phyloP scores from a whole-genome alignment of 2,797 vertebrate species.

The Amazonetta brasiliensis region DNA sequence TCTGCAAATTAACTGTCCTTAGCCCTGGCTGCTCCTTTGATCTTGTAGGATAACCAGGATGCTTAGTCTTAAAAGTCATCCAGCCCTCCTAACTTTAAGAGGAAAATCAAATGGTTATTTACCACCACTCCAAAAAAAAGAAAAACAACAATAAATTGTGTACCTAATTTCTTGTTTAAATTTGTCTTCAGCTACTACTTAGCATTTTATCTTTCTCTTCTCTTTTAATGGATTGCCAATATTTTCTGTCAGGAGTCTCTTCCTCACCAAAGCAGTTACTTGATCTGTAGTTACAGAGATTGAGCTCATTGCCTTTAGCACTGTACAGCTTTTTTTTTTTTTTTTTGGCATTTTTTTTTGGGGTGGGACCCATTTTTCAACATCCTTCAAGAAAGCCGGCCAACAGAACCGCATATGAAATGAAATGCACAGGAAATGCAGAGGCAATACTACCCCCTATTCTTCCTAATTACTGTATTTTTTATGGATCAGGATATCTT shows the following conservation, averaged over 20 bases:
- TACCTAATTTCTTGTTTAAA: neutral
- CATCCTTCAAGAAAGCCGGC: neutral
- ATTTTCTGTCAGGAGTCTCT: neutral
- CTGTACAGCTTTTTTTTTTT: neutral
- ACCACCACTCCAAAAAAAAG: neutral
- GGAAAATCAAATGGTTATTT: neutral
- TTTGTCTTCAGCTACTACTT: neutral
- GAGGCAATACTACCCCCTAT: neutral
- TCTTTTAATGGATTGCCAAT: neutral
- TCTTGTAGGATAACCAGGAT: neutral
- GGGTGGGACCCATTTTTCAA: neutral
- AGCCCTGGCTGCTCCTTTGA: neutral
- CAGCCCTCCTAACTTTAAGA: neutral
- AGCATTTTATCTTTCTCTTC: neutral
- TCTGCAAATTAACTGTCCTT: neutral
- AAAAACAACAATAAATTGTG: neutral
- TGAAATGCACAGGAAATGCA: neutral
- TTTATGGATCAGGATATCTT: slow-evolving; percentile 22
- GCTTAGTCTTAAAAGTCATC: neutral
- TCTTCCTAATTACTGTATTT: neutral
- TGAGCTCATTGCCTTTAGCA: neutral
- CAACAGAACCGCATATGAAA: neutral
- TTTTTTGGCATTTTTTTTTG: neutral
- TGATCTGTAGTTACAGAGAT: neutral
- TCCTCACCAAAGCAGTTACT: neutral